Percentiles rank a stretch among this genome's conserved stretches.
phyloP scores from a whole-genome alignment of 2,113 vertebrate genomes.

The Rhodinocichla rosea region DNA sequence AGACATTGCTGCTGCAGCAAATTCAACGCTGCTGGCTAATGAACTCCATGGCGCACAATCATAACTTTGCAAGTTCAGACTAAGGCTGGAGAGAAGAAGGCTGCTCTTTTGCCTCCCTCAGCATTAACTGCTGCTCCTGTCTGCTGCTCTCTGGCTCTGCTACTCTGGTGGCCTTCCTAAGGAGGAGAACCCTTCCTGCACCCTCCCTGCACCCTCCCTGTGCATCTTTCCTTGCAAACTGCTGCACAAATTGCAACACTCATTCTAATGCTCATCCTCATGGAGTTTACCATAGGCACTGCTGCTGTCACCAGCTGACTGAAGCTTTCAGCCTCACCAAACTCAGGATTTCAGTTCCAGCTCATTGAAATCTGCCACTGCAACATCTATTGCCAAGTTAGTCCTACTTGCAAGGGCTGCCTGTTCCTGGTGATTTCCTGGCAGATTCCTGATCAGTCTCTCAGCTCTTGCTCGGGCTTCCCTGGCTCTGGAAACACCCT shows the following conservation, averaged over 20 bases:
- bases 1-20: background rate
- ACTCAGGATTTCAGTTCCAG: background rate
- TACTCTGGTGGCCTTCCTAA: background rate
- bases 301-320: background rate
- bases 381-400: too few species aligned
- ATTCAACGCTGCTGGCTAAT: background rate
- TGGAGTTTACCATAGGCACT: background rate
- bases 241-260: background rate
- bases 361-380: background rate
- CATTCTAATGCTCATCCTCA: background rate
- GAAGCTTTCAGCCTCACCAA: background rate
- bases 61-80: background rate
- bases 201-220: too few species aligned
- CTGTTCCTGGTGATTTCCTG: background rate
- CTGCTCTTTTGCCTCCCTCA: background rate
- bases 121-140: background rate
- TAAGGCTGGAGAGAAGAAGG: background rate
- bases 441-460: background rate
- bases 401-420: fast-evolving
- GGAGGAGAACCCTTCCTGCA: background rate
- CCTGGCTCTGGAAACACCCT: background rate
- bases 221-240: background rate
- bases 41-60: fast-evolving
- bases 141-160: background rate
- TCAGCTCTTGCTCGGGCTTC: background rate